These are phyloP conservation scores for Brenthis hecate DNA, from an alignment of 2,888 invertebrate species.

Conservation along the genomic window DNA sequence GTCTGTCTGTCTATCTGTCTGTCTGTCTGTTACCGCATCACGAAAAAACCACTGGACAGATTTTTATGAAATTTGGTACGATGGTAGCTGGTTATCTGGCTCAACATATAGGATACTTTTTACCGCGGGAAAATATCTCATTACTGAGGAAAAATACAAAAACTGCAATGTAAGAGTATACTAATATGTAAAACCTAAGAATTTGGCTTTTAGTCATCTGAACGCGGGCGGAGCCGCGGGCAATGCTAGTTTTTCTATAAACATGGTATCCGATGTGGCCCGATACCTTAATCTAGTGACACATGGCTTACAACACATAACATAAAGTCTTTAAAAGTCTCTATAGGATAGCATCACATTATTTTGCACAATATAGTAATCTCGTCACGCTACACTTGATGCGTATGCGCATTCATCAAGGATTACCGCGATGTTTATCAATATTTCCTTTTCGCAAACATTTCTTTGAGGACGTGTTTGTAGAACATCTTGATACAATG, in stretches of 20 bases:
- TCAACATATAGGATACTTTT: too few relatives aligned
- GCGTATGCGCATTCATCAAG: constrained; percentile 67
- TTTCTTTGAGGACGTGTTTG: constrained; percentile 51
- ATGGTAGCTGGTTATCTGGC: too few relatives aligned
- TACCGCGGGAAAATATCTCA: too few relatives aligned
- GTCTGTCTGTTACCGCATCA: too few relatives aligned
- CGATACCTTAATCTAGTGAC: constrained; percentile 19
- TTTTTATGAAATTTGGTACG: too few relatives aligned
- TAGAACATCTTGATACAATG: constrained; percentile 62
- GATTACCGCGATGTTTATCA: constrained; percentile 76
- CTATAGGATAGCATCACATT: constrained; percentile 3
- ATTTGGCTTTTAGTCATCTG: too few relatives aligned
- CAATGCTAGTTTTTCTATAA: neutral
- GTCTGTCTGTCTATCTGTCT: too few relatives aligned
- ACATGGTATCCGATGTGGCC: neutral
- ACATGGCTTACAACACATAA: constrained; percentile 10
- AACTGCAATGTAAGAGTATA: too few relatives aligned
- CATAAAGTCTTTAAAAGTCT: constrained; percentile 3
- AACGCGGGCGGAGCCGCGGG: too few relatives aligned
- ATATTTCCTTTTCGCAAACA: constrained; percentile 66
- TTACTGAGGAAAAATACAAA: too few relatives aligned
- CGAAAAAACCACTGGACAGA: too few relatives aligned
- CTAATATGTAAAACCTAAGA: too few relatives aligned
- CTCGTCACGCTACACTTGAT: constrained; percentile 79
- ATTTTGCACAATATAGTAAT: constrained; percentile 74